These are phyloP conservation scores for Drosophila gaucha DNA, from an alignment of 2,888 invertebrate genomes.

Conservation along the genomic window DNA sequence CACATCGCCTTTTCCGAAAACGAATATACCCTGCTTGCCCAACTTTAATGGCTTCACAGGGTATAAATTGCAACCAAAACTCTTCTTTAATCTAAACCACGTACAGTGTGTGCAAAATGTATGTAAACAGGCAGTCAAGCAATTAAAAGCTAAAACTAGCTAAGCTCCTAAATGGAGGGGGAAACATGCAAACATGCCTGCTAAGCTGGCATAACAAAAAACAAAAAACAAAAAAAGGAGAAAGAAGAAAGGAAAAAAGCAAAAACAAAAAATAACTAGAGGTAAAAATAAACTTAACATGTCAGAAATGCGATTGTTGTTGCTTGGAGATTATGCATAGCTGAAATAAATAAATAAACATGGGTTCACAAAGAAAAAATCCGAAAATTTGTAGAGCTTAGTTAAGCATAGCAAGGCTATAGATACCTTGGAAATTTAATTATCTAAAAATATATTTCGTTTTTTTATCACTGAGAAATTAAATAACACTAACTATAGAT, in stretches of 20 bases:
- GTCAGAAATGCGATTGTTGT: conserved; percentile 19
- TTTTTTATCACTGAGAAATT: no score
- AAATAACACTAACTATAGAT: no score
- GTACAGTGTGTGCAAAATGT: conserved; percentile 43
- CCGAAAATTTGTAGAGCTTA: no score
- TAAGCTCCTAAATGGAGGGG: conserved; percentile 39
- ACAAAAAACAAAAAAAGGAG: background rate
- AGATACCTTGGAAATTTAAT: background rate
- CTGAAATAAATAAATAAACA: conserved; percentile 45
- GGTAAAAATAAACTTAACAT: conserved; percentile 25
- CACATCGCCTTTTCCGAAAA: no score
- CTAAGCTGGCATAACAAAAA: conserved; percentile 20
- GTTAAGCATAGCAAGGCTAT: no score
- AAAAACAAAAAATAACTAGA: background rate
- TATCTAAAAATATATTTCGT: background rate
- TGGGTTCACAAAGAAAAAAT: no score
- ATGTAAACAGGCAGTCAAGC: conserved; percentile 43
- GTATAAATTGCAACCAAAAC: background rate
- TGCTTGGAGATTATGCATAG: conserved; percentile 36
- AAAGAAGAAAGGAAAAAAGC: background rate
- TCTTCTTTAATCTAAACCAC: background rate
- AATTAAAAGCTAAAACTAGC: conserved; percentile 54
- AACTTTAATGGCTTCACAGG: background rate
- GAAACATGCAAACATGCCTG: conserved; percentile 1
- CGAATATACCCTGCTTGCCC: background rate